These are phyloP conservation scores for Subanguina moxae DNA, from an alignment of 1,140 invertebrate species.

Conservation along the genomic window DNA sequence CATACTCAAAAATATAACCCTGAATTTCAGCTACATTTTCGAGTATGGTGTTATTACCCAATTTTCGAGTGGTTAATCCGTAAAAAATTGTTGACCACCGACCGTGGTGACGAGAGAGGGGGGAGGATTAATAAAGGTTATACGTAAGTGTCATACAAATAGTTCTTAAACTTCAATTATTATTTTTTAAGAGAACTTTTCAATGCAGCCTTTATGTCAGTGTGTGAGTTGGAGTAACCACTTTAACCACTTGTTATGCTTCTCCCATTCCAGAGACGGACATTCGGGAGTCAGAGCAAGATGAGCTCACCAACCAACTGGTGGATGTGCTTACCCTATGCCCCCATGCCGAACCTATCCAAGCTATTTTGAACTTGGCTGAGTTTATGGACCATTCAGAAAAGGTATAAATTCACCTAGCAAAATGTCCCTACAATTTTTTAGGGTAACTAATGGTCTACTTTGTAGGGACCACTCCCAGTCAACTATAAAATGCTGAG, in stretches of 20 bases:
- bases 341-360: slow-evolving; percentile 91
- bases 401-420: slow-evolving; percentile 63
- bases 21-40: too few relatives aligned
- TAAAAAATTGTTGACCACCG: too few relatives aligned
- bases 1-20: too few relatives aligned
- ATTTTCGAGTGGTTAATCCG: too few relatives aligned
- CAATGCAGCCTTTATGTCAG: slow-evolving; percentile 96
- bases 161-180: too few relatives aligned
- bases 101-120: too few relatives aligned
- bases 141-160: too few relatives aligned
- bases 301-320: slow-evolving; percentile 79
- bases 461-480: slow-evolving; percentile 78
- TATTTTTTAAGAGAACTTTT: slow-evolving; percentile 76
- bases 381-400: slow-evolving; percentile 99
- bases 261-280: slow-evolving; percentile 77
- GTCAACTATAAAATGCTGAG: slow-evolving; percentile 75
- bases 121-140: too few relatives aligned
- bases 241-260: too few relatives aligned
- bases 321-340: slow-evolving; percentile 84
- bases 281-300: slow-evolving; percentile 74
- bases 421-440: slow-evolving; percentile 15
- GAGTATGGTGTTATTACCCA: too few relatives aligned
- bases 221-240: slow-evolving; percentile 58
- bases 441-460: not conserved
- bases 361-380: slow-evolving; percentile 91